Percentiles rank a stretch among this genome's conserved stretches.
Evolutionary conservation across 2,888 invertebrate species (phyloP).

Genomic region (Eueremaeus valkanovi): DNA sequence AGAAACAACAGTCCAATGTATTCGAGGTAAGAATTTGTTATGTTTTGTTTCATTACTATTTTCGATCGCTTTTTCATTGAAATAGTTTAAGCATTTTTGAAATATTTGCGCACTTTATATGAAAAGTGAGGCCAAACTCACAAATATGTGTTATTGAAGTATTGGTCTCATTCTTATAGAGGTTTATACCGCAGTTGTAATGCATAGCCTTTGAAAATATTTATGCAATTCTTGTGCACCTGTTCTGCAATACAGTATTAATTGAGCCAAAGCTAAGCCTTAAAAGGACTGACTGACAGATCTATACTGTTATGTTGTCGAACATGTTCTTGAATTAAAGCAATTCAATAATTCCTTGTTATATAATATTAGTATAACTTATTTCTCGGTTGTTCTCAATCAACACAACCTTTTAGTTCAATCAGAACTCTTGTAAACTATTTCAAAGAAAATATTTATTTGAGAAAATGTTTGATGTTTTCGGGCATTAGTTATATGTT

Average conservation of each 20-base stretch:
- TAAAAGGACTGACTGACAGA: neutral
- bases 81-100: neutral
- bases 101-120: neutral
- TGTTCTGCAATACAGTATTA: neutral
- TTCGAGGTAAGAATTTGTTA: conserved; percentile 54
- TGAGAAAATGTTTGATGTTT: too few relatives aligned
- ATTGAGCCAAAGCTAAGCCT: neutral
- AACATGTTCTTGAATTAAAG: neutral
- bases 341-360: too few relatives aligned
- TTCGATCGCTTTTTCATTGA: neutral
- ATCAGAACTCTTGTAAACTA: too few relatives aligned
- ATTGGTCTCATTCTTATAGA: neutral
- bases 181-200: neutral
- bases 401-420: too few relatives aligned
- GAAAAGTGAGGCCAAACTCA: neutral
- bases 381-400: too few relatives aligned
- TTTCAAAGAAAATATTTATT: too few relatives aligned
- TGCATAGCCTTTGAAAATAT: neutral
- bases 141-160: neutral
- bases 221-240: neutral
- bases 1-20: conserved; percentile 52
- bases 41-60: neutral
- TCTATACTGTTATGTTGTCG: neutral
- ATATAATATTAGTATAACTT: too few relatives aligned
- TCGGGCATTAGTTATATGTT: too few relatives aligned